Evolutionary conservation across 2,888 invertebrate genomes (phyloP), one percentile per base, ranked within the genome.

Genomic region (Heliconius cydno): DNA sequence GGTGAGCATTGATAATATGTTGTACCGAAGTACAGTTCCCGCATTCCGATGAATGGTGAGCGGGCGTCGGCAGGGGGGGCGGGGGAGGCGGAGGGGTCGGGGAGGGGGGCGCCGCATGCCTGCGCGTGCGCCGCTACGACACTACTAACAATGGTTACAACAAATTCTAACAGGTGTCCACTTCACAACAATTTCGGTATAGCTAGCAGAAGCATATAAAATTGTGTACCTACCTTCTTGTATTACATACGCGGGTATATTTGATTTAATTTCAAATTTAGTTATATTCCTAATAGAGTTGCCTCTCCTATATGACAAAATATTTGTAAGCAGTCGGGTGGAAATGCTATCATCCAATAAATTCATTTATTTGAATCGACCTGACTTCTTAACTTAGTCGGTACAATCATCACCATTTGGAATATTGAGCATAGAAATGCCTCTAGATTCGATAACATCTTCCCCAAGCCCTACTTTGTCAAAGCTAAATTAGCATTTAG

Each of bases 1-100:
- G 87, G 87, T 87, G 85, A 87, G 85, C 88, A 89, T 89, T 89
- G 88, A 88, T 90, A 92, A 92, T 90, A 89, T 91, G 89, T 88
- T 90, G 90, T 90, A 90, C 88, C 84, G 84, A 88, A 91, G 91
- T 91, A 90, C 90, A 90, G 86, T 87, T 88, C 88, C 89, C 90
- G 90, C 93, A 93, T 93, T 93, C 92, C 92, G 86, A 92, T 92
- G 91, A 92, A 92, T 92, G 90, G 90, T 89, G 88, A 85, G 78
- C 77, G 87, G 88, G 85, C 84, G 84, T 83, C 82, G 84, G 83
- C 80, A 76, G 80, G 83, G 82, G 84, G 84, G 84, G 76, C 80
- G 79, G 83, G 12, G 38, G 88, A 80, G 79, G 83, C 38, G 38
- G 88, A 86, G 88, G 85, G 84, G 84, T 83, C 82, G 84, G 83